A percentile compares a stretch with the other conserved stretches of the same genome.
phyloP scores from a whole-genome alignment of 2,113 vertebrate genomes.

The Zapus hudsonius region DNA sequence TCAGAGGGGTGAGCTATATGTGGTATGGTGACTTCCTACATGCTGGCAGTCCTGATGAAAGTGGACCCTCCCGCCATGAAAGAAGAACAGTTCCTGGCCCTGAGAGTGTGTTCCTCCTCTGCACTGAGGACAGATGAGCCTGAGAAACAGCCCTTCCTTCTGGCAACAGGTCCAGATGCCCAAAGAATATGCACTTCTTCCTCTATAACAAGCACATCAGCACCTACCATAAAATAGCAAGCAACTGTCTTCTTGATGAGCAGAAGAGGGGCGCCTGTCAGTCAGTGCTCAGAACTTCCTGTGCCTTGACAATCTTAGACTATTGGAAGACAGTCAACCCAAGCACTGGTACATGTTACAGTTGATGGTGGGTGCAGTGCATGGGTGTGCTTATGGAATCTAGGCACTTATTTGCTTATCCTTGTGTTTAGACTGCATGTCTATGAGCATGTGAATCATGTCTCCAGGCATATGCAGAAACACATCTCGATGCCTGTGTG shows the following conservation, averaged over 20 bases:
- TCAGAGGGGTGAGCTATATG: neutral
- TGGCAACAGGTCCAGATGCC: rapidly evolving
- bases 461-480: neutral
- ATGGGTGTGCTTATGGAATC: rapidly evolving
- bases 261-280: neutral
- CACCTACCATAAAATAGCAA: neutral
- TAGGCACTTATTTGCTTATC: neutral
- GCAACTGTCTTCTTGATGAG: neutral
- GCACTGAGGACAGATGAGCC: neutral
- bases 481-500: too few relatives aligned
- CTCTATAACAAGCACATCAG: neutral
- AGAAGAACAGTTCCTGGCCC: neutral
- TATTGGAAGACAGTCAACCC: neutral
- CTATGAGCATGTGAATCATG: too few relatives aligned
- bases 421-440: neutral
- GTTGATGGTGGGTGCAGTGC: rapidly evolving
- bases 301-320: neutral
- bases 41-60: neutral
- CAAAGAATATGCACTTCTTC: neutral
- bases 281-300: neutral
- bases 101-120: neutral
- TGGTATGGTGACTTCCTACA: rapidly evolving
- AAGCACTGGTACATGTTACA: neutral
- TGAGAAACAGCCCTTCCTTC: rapidly evolving
- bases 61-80: rapidly evolving